Conservation (phyloP, 2,888 invertebrate species). For the Plebejus argus region DNA sequence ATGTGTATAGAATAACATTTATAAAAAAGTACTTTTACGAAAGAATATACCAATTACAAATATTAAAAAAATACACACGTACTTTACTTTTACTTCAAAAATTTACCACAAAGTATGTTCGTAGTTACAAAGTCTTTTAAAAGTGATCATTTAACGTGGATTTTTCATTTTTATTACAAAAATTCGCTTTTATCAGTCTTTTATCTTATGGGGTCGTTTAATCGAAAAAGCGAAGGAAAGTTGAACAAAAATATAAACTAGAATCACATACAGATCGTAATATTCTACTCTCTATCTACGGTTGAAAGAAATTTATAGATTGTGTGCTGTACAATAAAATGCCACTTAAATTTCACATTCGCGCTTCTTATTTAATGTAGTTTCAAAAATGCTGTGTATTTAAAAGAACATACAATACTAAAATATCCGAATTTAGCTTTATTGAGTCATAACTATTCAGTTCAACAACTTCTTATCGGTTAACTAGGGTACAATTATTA, state of each 20-base stretch:
- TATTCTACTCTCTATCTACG: background rate
- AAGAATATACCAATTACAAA: slow-evolving; percentile 32
- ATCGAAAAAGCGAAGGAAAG: slow-evolving; percentile 41
- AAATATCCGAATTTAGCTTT: background rate
- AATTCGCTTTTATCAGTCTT: slow-evolving; percentile 79
- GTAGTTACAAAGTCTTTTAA: slow-evolving; percentile 50
- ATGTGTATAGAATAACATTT: slow-evolving; percentile 31
- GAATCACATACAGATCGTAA: background rate
- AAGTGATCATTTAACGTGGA: slow-evolving; percentile 47
- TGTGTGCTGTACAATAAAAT: slow-evolving; percentile 21
- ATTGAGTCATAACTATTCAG: background rate
- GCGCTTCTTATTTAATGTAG: slow-evolving; percentile 5
- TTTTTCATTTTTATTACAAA: slow-evolving; percentile 52
- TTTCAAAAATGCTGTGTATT: slow-evolving; percentile 16
- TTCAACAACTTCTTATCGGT: no score
- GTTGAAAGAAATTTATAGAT: slow-evolving; percentile 3
- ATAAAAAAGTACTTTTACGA: slow-evolving; percentile 31
- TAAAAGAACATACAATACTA: background rate
- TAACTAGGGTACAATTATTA: background rate
- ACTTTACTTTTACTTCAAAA: slow-evolving; percentile 28
- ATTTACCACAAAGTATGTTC: slow-evolving; percentile 42
- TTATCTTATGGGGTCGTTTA: slow-evolving; percentile 51
- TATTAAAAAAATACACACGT: slow-evolving; percentile 38
- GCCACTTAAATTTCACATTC: slow-evolving; percentile 19
- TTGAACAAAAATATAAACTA: slow-evolving; percentile 13